Evolutionary conservation across 2,797 vertebrate species (phyloP).

Genomic region (Epinephelus coioides): DNA sequence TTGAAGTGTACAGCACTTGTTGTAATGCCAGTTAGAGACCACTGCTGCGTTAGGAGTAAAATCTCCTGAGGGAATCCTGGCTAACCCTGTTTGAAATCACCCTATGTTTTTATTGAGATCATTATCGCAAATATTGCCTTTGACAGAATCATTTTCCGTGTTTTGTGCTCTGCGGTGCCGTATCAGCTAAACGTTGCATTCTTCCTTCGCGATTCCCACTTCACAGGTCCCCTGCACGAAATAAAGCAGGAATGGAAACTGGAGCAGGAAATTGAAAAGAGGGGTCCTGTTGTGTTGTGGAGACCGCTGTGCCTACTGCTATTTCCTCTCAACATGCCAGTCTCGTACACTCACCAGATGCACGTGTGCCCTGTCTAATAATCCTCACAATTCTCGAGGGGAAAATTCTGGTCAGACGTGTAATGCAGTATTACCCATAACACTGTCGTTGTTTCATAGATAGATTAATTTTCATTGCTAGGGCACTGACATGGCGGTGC

Average conservation of each 20-base stretch:
- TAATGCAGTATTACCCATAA: conserved; percentile 41
- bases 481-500: conserved; percentile 42
- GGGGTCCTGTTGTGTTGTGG: conserved; percentile 78
- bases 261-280: conserved; percentile 84
- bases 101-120: conserved; percentile 71
- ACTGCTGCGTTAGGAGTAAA: conserved; percentile 47
- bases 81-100: conserved; percentile 62
- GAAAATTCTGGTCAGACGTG: conserved; percentile 62
- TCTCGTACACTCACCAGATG: conserved; percentile 73
- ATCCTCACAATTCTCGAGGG: conserved; percentile 61
- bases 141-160: conserved; percentile 75
- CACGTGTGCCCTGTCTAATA: conserved; percentile 54
- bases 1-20: conserved; percentile 34
- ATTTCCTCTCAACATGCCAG: conserved; percentile 75
- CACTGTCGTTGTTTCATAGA: conserved; percentile 53
- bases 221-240: conserved; percentile 70
- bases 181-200: conserved; percentile 73
- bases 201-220: conserved; percentile 61
- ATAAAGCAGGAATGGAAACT: conserved; percentile 78
- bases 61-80: conserved; percentile 54
- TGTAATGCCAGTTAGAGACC: conserved; percentile 48
- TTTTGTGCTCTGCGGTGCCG: conserved; percentile 68
- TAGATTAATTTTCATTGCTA: conserved; percentile 58
- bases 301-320: conserved; percentile 72
- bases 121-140: conserved; percentile 80